These are phyloP conservation scores for Schizaphis graminum DNA, from an alignment of 2,888 invertebrate genomes.

Conservation along the genomic window DNA sequence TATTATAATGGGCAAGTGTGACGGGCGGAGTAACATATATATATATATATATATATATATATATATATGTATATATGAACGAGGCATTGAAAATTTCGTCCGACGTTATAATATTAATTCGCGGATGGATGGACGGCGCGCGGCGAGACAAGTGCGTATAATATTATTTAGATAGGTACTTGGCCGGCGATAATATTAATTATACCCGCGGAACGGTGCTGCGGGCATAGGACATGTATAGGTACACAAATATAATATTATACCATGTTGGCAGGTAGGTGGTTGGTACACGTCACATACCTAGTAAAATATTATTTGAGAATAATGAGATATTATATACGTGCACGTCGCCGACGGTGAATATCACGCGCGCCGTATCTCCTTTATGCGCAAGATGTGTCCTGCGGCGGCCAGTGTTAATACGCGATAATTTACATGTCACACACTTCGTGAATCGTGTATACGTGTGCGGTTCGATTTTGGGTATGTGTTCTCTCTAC, in stretches of 20 bases:
- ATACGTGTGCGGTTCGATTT: not conserved
- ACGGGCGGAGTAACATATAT: not conserved
- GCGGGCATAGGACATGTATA: not conserved
- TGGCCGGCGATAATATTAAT: not conserved
- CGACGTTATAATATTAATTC: not conserved
- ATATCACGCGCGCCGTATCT: slow-evolving; percentile 15
- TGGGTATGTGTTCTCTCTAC: not conserved
- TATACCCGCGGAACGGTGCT: not conserved
- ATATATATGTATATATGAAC: not conserved
- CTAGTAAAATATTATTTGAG: not conserved
- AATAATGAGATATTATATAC: slow-evolving; percentile 16
- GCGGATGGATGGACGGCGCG: not conserved
- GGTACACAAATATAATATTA: not conserved
- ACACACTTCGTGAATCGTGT: slow-evolving; percentile 12
- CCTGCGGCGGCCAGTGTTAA: not conserved
- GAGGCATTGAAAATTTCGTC: not conserved
- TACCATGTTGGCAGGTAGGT: not conserved
- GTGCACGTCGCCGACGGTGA: slow-evolving; percentile 13
- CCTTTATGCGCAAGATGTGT: not conserved
- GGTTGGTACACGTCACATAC: not conserved
- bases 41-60: not conserved
- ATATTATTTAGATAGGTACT: not conserved
- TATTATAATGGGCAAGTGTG: not conserved
- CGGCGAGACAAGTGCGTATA: not conserved
- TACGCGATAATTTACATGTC: slow-evolving; percentile 52